phyloP scores from a whole-genome alignment of 2,797 vertebrate species.

The Synaphobranchus kaupii region DNA sequence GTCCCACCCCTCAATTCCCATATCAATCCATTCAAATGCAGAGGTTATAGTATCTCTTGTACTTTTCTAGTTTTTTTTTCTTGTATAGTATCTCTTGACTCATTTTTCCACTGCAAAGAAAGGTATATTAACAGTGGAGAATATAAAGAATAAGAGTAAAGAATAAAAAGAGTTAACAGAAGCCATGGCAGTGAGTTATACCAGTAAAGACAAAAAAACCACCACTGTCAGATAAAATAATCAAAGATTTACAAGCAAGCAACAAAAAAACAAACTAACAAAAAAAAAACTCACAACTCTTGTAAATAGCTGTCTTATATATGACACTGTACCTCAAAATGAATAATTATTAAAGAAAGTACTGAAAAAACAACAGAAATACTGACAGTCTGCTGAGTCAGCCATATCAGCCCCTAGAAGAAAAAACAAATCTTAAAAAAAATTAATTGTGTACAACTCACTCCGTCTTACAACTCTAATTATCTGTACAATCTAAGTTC shows the following conservation, averaged over 20 bases:
- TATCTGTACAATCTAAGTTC: not conserved
- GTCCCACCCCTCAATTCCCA: no score
- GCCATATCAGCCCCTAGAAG: no score
- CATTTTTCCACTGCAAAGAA: not conserved
- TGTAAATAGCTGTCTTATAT: not conserved
- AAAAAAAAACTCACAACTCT: not conserved
- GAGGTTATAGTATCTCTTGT: no score
- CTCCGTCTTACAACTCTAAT: not conserved
- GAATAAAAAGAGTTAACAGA: not conserved
- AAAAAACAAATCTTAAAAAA: not conserved
- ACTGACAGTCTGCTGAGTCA: not conserved
- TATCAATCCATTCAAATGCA: no score
- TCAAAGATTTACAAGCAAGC: not conserved
- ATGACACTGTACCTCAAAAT: not conserved
- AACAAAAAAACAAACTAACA: no score
- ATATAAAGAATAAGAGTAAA: not conserved
- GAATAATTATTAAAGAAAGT: not conserved
- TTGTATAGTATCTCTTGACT: no score
- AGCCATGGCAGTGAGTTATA: no score
- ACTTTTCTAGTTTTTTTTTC: no score
- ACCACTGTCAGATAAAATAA: not conserved
- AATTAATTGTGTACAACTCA: not conserved
- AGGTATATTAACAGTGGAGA: no score
- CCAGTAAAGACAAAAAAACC: not conserved
- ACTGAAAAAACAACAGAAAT: not conserved